Conservation (phyloP, 1,140 invertebrate species). For the Drosophila sproati region DNA sequence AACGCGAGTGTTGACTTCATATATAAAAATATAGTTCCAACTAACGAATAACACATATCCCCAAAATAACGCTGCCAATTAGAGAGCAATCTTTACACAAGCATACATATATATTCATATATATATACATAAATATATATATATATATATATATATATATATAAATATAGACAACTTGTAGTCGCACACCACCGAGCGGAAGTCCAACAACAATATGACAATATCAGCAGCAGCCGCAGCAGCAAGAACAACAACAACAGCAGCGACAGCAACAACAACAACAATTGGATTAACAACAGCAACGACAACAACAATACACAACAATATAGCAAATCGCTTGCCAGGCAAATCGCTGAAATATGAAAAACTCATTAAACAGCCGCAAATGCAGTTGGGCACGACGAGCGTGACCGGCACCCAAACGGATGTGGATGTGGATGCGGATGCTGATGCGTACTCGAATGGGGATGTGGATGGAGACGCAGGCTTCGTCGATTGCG, state of each 20-base stretch:
- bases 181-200: conserved; percentile 49
- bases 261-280: conserved; percentile 30
- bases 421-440: conserved; percentile 56
- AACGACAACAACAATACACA: conserved; percentile 21
- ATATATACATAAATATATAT: conserved; percentile 23
- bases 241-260: conserved; percentile 22
- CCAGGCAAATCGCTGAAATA: conserved; percentile 69
- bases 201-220: conserved; percentile 71
- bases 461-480: conserved; percentile 36
- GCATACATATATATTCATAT: conserved; percentile 16
- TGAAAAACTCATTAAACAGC: conserved; percentile 81
- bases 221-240: conserved; percentile 62
- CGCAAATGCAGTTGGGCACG: conserved; percentile 61
- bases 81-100: conserved; percentile 14
- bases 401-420: conserved; percentile 64
- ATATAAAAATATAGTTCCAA: conserved; percentile 13
- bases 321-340: conserved; percentile 66
- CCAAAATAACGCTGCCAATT: conserved; percentile 45
- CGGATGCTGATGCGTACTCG: conserved; percentile 1
- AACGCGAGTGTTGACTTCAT: conserved; percentile 35
- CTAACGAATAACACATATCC: conserved; percentile 54
- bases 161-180: conserved; percentile 27
- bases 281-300: conserved; percentile 20
- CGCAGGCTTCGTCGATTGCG: conserved; percentile 38
- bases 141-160: conserved; percentile 35